Conservation (phyloP, 2,113 vertebrate genomes). For the Zosterops hypoxanthus region DNA sequence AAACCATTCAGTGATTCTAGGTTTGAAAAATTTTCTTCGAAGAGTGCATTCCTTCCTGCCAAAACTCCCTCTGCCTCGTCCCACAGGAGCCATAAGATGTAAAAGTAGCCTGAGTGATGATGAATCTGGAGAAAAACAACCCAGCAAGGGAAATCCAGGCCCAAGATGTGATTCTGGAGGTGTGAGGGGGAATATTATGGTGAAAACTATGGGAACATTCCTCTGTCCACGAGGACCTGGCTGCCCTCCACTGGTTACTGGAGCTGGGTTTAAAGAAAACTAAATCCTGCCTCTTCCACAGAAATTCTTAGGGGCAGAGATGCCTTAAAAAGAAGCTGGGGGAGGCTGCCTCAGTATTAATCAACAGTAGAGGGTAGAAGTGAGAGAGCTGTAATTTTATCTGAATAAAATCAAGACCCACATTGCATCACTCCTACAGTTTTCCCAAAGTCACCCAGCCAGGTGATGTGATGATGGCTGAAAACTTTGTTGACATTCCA, state of each 20-base stretch:
- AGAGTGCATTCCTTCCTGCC: accelerated
- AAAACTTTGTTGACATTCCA: neutral
- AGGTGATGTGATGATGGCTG: neutral
- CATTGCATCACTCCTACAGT: neutral
- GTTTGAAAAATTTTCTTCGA: neutral
- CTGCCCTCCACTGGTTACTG: neutral
- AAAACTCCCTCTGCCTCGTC: neutral
- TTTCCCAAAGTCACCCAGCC: neutral
- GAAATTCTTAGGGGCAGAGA: neutral
- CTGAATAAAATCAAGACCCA: neutral
- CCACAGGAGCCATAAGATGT: neutral
- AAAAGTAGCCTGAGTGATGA: neutral
- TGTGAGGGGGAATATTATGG: neutral
- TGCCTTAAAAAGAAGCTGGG: neutral
- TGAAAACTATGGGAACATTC: neutral
- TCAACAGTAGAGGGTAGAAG: neutral
- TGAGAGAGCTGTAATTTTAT: neutral
- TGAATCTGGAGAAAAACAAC: neutral
- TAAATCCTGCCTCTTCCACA: neutral
- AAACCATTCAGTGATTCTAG: neutral
- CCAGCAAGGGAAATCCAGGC: neutral
- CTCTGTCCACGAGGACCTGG: neutral
- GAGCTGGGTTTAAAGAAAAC: neutral
- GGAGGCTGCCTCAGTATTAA: neutral
- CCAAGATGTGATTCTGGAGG: neutral